These are phyloP conservation scores for Telmatochromis sp. DNA, from an alignment of 2,113 vertebrate species.

Conservation along the genomic window DNA sequence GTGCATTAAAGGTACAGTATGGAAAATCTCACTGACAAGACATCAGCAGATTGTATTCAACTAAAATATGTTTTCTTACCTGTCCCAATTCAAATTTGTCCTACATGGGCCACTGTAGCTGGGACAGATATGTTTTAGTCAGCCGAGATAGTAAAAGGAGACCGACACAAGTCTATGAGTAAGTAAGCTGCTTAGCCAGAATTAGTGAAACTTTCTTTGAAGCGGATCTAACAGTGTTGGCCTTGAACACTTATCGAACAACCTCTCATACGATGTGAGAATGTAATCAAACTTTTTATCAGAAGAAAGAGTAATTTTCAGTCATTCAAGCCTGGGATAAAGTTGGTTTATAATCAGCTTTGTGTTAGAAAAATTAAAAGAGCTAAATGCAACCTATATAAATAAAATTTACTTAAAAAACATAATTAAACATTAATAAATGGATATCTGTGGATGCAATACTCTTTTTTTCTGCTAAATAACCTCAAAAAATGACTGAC, in stretches of 20 bases:
- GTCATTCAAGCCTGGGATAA: background rate
- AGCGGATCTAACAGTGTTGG: background rate
- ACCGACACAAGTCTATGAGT: background rate
- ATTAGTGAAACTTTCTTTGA: background rate
- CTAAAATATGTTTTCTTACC: background rate
- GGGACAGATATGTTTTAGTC: background rate
- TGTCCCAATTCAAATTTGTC: background rate
- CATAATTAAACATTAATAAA: background rate
- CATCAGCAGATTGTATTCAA: background rate
- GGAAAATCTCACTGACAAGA: background rate
- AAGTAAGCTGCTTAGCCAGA: background rate
- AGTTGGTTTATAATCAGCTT: background rate
- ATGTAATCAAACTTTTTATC: background rate
- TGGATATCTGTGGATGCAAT: background rate
- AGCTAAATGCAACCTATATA: background rate
- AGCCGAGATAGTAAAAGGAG: background rate
- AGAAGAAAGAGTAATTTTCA: background rate
- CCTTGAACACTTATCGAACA: background rate
- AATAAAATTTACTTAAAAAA: background rate
- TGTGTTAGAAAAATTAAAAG: background rate
- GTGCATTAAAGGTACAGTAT: background rate
- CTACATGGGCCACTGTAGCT: background rate
- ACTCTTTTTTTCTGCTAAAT: background rate
- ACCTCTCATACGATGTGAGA: background rate
- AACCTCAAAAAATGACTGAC: background rate